These are phyloP conservation scores for Perizoma flavofasciatum DNA, from an alignment of 2,888 invertebrate species.

Conservation along the genomic window DNA sequence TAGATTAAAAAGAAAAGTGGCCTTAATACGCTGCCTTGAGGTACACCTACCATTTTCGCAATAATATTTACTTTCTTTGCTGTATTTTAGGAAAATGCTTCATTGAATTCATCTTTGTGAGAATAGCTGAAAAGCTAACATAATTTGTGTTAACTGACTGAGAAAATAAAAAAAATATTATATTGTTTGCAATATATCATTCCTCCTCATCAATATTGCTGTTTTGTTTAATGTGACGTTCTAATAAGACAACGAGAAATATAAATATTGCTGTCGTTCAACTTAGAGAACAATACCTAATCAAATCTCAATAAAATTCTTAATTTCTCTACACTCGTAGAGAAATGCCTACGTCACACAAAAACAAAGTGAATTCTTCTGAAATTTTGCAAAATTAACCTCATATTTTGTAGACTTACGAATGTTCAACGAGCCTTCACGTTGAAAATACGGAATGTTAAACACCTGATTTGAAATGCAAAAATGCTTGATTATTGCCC, in stretches of 20 bases:
- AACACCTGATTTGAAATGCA: slow-evolving; percentile 63
- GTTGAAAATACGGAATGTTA: slow-evolving; percentile 53
- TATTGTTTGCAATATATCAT: too few relatives aligned
- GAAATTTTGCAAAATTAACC: slow-evolving; percentile 8
- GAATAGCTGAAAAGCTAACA: neutral
- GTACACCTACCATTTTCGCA: slow-evolving; percentile 36
- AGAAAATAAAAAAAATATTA: too few relatives aligned
- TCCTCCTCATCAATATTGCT: too few relatives aligned
- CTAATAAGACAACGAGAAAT: too few relatives aligned
- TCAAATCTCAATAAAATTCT: too few relatives aligned
- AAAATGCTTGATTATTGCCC: slow-evolving; percentile 58
- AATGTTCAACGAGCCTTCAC: slow-evolving; percentile 42
- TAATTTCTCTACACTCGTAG: too few relatives aligned
- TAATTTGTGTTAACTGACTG: neutral
- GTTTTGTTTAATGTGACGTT: too few relatives aligned
- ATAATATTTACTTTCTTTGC: slow-evolving; percentile 30
- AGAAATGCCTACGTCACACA: too few relatives aligned
- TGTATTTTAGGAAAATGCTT: slow-evolving; percentile 10
- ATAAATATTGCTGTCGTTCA: too few relatives aligned
- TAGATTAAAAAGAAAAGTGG: slow-evolving; percentile 43
- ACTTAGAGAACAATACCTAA: too few relatives aligned
- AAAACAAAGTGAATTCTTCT: neutral
- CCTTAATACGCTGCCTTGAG: slow-evolving; percentile 37
- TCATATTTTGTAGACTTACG: slow-evolving; percentile 28
- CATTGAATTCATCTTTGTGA: slow-evolving; percentile 10